Percentiles rank a stretch among this genome's conserved stretches.
These are phyloP conservation scores for Athene cunicularia DNA, from an alignment of 2,113 vertebrate species.

Conservation along the genomic window DNA sequence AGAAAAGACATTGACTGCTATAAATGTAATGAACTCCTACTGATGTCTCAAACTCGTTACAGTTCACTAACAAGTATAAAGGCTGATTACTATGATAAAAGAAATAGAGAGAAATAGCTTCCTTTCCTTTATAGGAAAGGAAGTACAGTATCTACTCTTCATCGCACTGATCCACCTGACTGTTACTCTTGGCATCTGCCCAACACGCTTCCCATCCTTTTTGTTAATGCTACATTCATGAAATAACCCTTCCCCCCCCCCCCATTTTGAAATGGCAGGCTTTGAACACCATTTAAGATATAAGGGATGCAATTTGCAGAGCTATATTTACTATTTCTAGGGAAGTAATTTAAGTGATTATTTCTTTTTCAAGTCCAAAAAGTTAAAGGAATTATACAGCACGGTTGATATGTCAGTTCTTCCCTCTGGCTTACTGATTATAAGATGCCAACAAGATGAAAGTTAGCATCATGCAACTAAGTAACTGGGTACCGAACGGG, in stretches of 20 bases:
- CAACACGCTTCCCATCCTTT: slow-evolving; percentile 2
- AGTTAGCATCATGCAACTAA: neutral
- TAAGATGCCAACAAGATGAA: neutral
- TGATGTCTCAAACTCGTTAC: neutral
- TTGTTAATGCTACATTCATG: slow-evolving; percentile 5
- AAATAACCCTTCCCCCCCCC: neutral
- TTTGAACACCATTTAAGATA: slow-evolving; percentile 14
- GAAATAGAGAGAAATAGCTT: slow-evolving; percentile 17
- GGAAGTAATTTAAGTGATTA: slow-evolving; percentile 47
- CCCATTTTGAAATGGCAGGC: neutral
- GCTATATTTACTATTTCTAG: slow-evolving; percentile 21
- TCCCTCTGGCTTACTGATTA: neutral
- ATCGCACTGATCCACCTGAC: neutral
- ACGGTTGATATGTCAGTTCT: neutral
- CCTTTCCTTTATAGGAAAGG: slow-evolving; percentile 19
- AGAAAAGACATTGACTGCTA: neutral
- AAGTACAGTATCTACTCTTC: slow-evolving; percentile 32
- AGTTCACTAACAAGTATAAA: slow-evolving; percentile 24
- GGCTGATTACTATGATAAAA: slow-evolving; percentile 20
- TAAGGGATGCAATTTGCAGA: slow-evolving; percentile 23
- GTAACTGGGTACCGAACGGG: neutral
- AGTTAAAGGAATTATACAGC: neutral
- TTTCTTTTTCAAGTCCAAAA: slow-evolving; percentile 36
- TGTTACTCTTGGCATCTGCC: slow-evolving; percentile 31
- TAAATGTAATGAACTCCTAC: slow-evolving; percentile 32